Evolutionary conservation across 2,888 invertebrate genomes (phyloP).

Genomic region (Coelopa pilipes): DNA sequence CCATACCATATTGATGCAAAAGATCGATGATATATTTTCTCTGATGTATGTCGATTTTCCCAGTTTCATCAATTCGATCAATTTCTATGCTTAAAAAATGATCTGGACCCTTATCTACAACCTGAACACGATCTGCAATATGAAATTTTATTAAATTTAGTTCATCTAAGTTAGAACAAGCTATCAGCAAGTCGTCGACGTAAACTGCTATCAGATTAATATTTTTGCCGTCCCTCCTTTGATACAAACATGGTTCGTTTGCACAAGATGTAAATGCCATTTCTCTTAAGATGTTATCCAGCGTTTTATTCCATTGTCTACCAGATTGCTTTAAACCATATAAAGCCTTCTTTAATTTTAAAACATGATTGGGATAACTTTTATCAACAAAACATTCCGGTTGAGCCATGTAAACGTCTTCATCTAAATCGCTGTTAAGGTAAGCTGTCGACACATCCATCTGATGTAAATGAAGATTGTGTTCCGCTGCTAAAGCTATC

Average conservation of each 20-base stretch:
- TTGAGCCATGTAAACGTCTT: conserved; percentile 32
- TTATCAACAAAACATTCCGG: conserved; percentile 33
- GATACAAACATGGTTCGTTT: conserved; percentile 33
- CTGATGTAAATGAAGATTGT: conserved; percentile 33
- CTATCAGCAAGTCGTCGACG: conserved; percentile 38
- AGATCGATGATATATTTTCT: conserved; percentile 23
- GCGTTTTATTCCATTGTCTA: conserved; percentile 23
- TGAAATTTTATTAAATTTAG: conserved; percentile 7
- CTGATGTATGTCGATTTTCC: conserved; percentile 12
- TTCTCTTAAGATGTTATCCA: conserved; percentile 16
- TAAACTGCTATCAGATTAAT: conserved; percentile 31
- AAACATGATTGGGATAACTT: not conserved
- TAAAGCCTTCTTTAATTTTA: conserved; percentile 39
- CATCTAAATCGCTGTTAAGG: conserved; percentile 23
- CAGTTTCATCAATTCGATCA: conserved; percentile 27
- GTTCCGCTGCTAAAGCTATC: conserved; percentile 39
- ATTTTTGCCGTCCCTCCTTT: not conserved
- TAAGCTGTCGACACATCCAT: conserved; percentile 37
- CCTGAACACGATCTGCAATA: conserved; percentile 24
- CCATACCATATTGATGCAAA: conserved; percentile 36
- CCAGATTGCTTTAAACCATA: conserved; percentile 34
- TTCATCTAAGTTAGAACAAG: conserved; percentile 22
- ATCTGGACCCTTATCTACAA: conserved; percentile 34
- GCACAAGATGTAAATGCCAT: conserved; percentile 30
- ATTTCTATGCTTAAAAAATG: conserved; percentile 38